Percentiles rank a stretch among this genome's conserved stretches.
phyloP scores from a whole-genome alignment of 92 coral and sea anemone species.

The Umimayanthus kanabou region DNA sequence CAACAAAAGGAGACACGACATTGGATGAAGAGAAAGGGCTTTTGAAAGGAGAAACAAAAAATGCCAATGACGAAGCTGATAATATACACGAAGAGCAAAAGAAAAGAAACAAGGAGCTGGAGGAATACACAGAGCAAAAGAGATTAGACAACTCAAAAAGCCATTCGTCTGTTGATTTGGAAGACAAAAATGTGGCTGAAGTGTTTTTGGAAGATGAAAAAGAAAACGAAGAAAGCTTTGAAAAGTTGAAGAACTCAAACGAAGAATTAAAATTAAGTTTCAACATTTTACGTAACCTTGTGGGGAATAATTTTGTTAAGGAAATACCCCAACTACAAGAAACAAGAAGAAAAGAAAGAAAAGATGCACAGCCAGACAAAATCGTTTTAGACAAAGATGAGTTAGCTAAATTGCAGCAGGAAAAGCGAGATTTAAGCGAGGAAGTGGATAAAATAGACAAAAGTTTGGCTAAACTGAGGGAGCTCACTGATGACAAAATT shows the following conservation, averaged over 20 bases:
- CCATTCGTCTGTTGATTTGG: neutral
- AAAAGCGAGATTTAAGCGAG: constrained; percentile 53
- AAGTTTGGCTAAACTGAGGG: constrained; percentile 47
- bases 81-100: neutral
- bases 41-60: neutral
- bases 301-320: constrained; percentile 81
- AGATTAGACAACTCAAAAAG: neutral
- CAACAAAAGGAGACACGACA: neutral
- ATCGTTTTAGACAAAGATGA: constrained; percentile 11
- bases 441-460: constrained; percentile 68
- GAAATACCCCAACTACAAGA: constrained; percentile 75
- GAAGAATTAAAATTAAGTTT: constrained; percentile 62
- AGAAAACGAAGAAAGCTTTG: constrained; percentile 28
- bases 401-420: constrained; percentile 38
- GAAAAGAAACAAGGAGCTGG: neutral
- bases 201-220: neutral
- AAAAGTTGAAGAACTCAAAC: constrained; percentile 39
- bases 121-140: neutral
- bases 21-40: neutral
- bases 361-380: constrained; percentile 13
- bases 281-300: constrained; percentile 66
- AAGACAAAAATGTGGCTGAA: neutral
- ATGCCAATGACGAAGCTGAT: neutral
- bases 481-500: constrained; percentile 36
- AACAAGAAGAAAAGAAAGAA: constrained; percentile 20